phyloP scores from a whole-genome alignment of 2,113 vertebrate genomes.

The Pandion haliaetus region DNA sequence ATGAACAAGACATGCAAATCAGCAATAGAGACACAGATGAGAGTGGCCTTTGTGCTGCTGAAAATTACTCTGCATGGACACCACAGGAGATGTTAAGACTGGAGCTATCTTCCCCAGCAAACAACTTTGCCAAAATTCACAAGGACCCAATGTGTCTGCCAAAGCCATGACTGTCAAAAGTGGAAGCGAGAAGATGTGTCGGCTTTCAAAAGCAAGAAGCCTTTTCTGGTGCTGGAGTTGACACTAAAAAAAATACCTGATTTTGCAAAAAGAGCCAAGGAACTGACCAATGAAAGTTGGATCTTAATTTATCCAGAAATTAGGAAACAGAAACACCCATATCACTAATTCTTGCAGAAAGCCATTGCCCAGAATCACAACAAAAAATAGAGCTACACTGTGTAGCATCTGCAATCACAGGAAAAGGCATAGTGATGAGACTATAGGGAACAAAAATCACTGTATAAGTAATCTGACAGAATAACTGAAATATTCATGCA shows the following conservation, averaged over 20 bases:
- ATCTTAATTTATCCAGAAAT: neutral
- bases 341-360: neutral
- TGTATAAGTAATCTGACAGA: neutral
- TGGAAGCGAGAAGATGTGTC: neutral
- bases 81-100: neutral
- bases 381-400: neutral
- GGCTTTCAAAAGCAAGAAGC: neutral
- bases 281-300: neutral
- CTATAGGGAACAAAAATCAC: neutral
- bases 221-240: neutral
- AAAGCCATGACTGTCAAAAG: neutral
- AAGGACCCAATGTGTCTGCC: neutral
- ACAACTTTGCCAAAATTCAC: neutral
- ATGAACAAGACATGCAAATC: neutral
- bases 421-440: neutral
- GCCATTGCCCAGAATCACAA: neutral
- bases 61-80: neutral
- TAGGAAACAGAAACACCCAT: neutral
- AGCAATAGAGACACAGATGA: neutral
- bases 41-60: neutral
- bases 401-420: neutral
- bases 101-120: neutral
- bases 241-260: neutral
- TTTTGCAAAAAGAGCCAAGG: neutral
- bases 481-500: neutral